A percentile compares a stretch with the other conserved stretches of the same genome.
phyloP scores from a whole-genome alignment of 1,140 invertebrate genomes.

The Brachionus manjavacas region DNA sequence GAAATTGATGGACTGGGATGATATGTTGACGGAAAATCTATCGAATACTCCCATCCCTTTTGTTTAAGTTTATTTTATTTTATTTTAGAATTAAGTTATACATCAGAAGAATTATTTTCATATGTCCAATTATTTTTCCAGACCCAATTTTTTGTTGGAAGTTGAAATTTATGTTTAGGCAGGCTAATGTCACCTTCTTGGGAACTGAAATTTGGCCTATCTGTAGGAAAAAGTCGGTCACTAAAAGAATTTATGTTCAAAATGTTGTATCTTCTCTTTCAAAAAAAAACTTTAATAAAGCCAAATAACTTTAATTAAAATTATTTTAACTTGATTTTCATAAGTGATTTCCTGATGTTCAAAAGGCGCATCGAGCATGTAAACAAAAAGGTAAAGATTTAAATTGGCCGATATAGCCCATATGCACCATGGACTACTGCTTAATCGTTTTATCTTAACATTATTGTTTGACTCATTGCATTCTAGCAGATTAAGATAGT shows the following conservation, averaged over 20 bases:
- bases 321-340: slow-evolving; percentile 11
- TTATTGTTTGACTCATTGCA: neutral
- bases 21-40: slow-evolving; percentile 13
- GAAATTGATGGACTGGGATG: neutral
- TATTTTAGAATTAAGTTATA: neutral
- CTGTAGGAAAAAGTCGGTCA: neutral
- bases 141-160: neutral
- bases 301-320: neutral
- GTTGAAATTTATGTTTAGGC: slow-evolving; percentile 2
- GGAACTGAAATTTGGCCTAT: neutral
- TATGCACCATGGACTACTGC: slow-evolving; percentile 12
- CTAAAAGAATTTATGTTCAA: neutral
- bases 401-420: slow-evolving; percentile 21
- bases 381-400: slow-evolving; percentile 13
- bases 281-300: neutral
- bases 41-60: slow-evolving; percentile 33
- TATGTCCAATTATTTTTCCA: slow-evolving; percentile 36
- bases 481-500: neutral
- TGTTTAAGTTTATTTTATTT: neutral
- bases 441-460: slow-evolving; percentile 18
- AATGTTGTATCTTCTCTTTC: slow-evolving; percentile 13
- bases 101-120: slow-evolving; percentile 24
- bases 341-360: slow-evolving; percentile 21
- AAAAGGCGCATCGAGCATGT: slow-evolving; percentile 1
- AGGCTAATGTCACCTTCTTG: neutral